These are phyloP conservation scores for Isurus oxyrinchus DNA, from an alignment of 2,113 vertebrate species.

Conservation along the genomic window DNA sequence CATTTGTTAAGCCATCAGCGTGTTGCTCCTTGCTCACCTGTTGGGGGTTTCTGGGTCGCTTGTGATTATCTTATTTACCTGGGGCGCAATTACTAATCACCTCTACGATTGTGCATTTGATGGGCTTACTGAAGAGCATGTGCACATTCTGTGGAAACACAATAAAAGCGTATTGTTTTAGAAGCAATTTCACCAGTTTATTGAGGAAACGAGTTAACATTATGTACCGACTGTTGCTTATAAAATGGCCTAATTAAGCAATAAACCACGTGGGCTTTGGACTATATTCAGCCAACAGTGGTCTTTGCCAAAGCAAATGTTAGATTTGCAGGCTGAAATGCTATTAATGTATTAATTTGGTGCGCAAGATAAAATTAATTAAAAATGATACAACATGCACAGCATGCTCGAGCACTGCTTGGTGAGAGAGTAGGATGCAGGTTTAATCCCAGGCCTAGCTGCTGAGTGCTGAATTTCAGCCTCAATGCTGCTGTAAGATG, in stretches of 20 bases:
- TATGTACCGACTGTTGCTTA: background rate
- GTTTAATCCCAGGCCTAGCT: background rate
- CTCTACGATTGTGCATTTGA: conserved; percentile 3
- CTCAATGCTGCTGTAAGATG: background rate
- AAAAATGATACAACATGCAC: background rate
- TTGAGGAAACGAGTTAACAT: background rate
- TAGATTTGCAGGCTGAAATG: background rate
- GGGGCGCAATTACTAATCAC: background rate
- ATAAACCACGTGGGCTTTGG: background rate
- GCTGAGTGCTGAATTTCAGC: background rate
- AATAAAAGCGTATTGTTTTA: background rate
- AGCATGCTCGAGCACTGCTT: background rate
- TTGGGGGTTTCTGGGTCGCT: background rate
- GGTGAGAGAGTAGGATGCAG: background rate
- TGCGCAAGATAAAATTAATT: background rate
- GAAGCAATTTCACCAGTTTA: conserved; percentile 17
- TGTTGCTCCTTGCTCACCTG: background rate
- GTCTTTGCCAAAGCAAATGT: conserved; percentile 11
- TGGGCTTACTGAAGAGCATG: background rate
- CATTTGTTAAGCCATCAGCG: background rate
- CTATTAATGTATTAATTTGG: background rate
- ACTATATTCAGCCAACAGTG: background rate
- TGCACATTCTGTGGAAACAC: background rate
- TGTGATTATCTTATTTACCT: background rate
- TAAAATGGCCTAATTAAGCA: conserved; percentile 9